phyloP scores from a whole-genome alignment of 2,113 vertebrate species.

The Turdus rufiventris region DNA sequence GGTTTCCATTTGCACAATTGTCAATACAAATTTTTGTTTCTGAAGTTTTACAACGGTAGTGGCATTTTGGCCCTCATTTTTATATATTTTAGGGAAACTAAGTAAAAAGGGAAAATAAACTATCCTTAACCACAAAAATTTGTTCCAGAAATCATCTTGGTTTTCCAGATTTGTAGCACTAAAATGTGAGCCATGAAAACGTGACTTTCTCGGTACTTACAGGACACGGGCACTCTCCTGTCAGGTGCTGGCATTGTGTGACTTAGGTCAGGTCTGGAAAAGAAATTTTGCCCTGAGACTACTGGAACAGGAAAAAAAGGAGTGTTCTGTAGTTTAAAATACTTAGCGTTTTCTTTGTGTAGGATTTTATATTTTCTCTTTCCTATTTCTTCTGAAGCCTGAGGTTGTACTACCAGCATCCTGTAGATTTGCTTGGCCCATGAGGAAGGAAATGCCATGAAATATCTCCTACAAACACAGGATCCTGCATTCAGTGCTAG shows the following conservation, averaged over 20 bases:
- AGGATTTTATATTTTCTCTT: neutral
- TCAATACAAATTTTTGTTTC: neutral
- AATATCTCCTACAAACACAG: neutral
- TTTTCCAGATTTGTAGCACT: neutral
- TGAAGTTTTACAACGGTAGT: neutral
- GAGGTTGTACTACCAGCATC: neutral
- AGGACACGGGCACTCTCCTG: fast-evolving
- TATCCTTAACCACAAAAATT: neutral
- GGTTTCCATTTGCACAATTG: neutral
- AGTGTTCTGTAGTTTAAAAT: neutral
- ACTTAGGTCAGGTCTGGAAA: neutral
- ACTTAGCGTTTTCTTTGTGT: neutral
- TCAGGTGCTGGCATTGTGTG: neutral
- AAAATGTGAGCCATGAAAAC: neutral
- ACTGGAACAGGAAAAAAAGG: neutral
- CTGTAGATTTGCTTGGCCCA: neutral
- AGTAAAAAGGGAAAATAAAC: neutral
- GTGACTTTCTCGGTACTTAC: fast-evolving
- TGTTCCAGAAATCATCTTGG: neutral
- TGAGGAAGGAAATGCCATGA: neutral
- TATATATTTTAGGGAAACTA: neutral
- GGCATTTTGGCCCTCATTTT: neutral
- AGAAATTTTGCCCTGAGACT: neutral
- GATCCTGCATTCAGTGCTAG: neutral
- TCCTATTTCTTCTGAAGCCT: neutral